Percentiles rank a stretch among this genome's conserved stretches.
These are phyloP conservation scores for Drosophila cardini DNA, from an alignment of 1,140 invertebrate species.

Conservation along the genomic window DNA sequence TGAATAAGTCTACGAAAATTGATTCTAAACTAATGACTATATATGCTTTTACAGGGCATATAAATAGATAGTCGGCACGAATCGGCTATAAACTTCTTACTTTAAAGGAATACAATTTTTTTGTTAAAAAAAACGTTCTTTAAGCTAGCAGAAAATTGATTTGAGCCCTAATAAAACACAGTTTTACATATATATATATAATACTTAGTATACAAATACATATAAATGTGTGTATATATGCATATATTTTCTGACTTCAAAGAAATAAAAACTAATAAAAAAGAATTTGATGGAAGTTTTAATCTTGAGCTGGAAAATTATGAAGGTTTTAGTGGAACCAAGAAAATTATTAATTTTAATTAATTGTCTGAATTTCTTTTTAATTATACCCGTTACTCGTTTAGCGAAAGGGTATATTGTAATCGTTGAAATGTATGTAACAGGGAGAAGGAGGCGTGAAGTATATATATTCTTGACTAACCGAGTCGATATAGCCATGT, in stretches of 20 bases:
- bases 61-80: slow-evolving; percentile 34
- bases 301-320: too few relatives aligned
- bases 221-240: slow-evolving; percentile 46
- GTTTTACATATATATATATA: slow-evolving; percentile 55
- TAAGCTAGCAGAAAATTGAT: slow-evolving; percentile 67
- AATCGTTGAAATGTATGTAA: too few relatives aligned
- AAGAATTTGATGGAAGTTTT: too few relatives aligned
- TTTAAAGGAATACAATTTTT: slow-evolving; percentile 41
- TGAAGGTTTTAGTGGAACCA: too few relatives aligned
- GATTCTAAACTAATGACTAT: slow-evolving; percentile 3
- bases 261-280: slow-evolving; percentile 49
- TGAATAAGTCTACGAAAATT: slow-evolving; percentile 1
- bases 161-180: slow-evolving; percentile 49
- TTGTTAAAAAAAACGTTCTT: slow-evolving; percentile 61
- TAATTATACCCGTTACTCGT: too few relatives aligned
- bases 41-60: slow-evolving; percentile 20
- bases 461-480: too few relatives aligned
- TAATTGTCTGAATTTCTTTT: too few relatives aligned
- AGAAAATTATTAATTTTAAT: too few relatives aligned
- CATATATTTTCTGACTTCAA: slow-evolving; percentile 73
- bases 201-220: slow-evolving; percentile 49
- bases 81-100: slow-evolving; percentile 41
- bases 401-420: too few relatives aligned
- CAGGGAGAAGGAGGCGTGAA: too few relatives aligned
- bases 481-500: too few relatives aligned